Conservation (phyloP, 2,888 invertebrate genomes). For the Falcaria lacertinaria region DNA sequence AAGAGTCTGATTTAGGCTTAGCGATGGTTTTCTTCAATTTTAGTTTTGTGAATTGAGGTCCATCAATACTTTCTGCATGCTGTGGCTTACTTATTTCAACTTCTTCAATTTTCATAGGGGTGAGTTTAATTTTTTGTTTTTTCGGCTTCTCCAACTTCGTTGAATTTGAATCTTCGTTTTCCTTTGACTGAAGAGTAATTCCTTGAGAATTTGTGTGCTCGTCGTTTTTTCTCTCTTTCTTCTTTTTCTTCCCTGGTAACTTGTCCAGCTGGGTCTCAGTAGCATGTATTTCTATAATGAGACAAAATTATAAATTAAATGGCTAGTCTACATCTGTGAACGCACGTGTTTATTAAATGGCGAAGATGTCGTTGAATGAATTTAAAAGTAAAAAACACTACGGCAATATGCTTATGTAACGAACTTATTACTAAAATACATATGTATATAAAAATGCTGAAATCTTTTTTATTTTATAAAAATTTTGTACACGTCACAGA, state of each 20-base stretch:
- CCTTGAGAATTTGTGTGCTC: slow-evolving; percentile 21
- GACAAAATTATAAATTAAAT: too few relatives aligned
- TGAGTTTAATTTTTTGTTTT: slow-evolving; percentile 50
- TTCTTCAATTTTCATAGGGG: slow-evolving; percentile 82
- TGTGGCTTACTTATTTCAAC: slow-evolving; percentile 82
- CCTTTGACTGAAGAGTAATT: slow-evolving; percentile 21
- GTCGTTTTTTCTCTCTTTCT: slow-evolving; percentile 19
- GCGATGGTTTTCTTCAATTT: slow-evolving; percentile 83
- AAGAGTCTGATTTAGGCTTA: slow-evolving; percentile 68
- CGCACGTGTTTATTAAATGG: too few relatives aligned
- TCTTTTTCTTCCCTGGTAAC: slow-evolving; percentile 26
- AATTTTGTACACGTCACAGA: too few relatives aligned
- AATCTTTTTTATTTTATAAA: too few relatives aligned
- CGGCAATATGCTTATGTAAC: too few relatives aligned
- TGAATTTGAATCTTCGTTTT: slow-evolving; percentile 18
- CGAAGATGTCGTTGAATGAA: too few relatives aligned
- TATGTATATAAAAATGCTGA: too few relatives aligned
- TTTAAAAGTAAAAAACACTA: too few relatives aligned
- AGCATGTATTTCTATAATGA: too few relatives aligned
- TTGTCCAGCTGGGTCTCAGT: slow-evolving; percentile 10
- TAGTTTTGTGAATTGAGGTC: slow-evolving; percentile 83
- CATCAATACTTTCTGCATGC: slow-evolving; percentile 80
- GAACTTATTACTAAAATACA: too few relatives aligned
- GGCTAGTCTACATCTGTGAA: too few relatives aligned
- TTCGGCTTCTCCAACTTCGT: slow-evolving; percentile 43